Evolutionary conservation across 1,140 invertebrate species (phyloP).

Genomic region (Charaxes varanes): DNA sequence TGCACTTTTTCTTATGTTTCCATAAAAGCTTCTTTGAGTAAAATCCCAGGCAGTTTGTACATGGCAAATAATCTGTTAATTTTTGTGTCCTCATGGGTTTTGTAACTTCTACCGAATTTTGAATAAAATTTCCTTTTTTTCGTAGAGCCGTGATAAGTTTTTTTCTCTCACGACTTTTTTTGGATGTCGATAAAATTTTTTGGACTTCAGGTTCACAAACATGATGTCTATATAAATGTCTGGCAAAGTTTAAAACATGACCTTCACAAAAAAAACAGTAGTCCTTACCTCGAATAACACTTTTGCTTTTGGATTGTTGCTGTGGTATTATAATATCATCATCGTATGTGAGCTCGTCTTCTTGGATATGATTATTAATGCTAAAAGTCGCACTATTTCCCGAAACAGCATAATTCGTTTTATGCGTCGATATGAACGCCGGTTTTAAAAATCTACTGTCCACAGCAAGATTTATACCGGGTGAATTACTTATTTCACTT

Average conservation of each 20-base stretch:
- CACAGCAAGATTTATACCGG: neutral
- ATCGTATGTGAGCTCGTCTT: too few species aligned
- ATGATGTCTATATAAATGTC: slow-evolving; percentile 21
- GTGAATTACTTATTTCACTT: slow-evolving; percentile 1
- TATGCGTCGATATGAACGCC: too few species aligned
- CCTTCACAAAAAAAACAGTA: slow-evolving; percentile 22
- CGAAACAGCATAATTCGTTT: too few species aligned
- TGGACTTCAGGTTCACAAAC: slow-evolving; percentile 23
- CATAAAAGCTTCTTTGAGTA: too few species aligned
- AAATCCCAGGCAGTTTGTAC: too few species aligned
- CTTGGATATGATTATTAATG: too few species aligned
- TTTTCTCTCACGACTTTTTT: slow-evolving; percentile 24
- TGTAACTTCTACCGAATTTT: slow-evolving; percentile 12
- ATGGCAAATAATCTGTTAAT: too few species aligned
- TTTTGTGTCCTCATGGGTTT: slow-evolving; percentile 23
- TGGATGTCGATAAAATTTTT: too few species aligned
- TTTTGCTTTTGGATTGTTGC: neutral
- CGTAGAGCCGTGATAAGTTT: slow-evolving; percentile 18
- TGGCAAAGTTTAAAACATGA: slow-evolving; percentile 23
- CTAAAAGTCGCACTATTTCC: too few species aligned
- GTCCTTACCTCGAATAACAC: slow-evolving; percentile 18
- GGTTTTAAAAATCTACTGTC: slow-evolving; percentile 1
- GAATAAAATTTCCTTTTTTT: slow-evolving; percentile 24
- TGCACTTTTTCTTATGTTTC: slow-evolving; percentile 17
- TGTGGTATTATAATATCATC: neutral